Percentiles rank a stretch among this genome's conserved stretches.
Evolutionary conservation across 2,888 invertebrate genomes (phyloP).

Genomic region (Pseudococcus viburni): DNA sequence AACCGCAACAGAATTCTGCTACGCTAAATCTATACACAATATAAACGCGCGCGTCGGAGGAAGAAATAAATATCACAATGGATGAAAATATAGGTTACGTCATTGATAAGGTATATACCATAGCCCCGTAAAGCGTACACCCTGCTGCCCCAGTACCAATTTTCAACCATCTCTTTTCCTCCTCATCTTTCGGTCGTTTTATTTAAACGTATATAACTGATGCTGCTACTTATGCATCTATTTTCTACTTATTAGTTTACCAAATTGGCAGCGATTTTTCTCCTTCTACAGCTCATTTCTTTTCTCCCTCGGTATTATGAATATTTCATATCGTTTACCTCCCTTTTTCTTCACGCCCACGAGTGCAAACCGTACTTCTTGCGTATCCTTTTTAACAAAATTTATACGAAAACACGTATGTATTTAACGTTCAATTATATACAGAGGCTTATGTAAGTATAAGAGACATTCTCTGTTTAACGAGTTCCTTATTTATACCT

Average conservation of each 20-base stretch:
- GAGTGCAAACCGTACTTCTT: too few species aligned
- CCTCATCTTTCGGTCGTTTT: neutral
- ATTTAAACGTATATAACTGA: neutral
- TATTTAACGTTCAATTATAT: slow-evolving; percentile 38
- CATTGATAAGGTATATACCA: neutral
- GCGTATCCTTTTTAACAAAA: too few species aligned
- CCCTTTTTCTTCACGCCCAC: too few species aligned
- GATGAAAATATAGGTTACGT: slow-evolving; percentile 62
- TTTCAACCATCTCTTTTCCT: neutral
- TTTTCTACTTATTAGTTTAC: slow-evolving; percentile 61
- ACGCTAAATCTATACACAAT: slow-evolving; percentile 41
- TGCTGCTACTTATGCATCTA: slow-evolving; percentile 55
- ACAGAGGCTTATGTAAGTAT: neutral
- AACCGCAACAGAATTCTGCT: slow-evolving; percentile 34
- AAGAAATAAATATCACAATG: slow-evolving; percentile 58
- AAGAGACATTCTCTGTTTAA: neutral
- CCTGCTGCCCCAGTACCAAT: neutral
- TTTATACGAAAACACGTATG: neutral
- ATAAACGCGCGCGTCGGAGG: slow-evolving; percentile 21
- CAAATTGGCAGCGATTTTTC: slow-evolving; percentile 54
- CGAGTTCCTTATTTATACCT: neutral
- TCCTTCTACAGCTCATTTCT: neutral
- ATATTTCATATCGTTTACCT: slow-evolving; percentile 8
- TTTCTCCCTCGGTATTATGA: neutral
- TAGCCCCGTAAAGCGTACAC: neutral